These are phyloP conservation scores for Strigamia maritima DNA, from an alignment of 2,888 invertebrate species.

Conservation along the genomic window DNA sequence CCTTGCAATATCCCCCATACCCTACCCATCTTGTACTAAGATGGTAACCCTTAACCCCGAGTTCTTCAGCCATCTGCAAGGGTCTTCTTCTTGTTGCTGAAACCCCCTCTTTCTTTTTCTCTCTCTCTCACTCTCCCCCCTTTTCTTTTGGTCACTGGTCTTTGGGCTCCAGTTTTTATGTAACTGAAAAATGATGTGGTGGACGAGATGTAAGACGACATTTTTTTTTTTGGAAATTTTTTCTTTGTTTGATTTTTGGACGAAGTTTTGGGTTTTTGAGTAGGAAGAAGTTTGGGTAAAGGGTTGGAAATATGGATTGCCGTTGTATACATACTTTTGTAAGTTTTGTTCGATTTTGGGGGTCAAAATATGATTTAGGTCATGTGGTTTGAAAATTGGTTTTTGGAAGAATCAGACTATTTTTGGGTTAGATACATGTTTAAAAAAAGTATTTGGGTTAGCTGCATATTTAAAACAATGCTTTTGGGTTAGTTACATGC, in stretches of 20 bases:
- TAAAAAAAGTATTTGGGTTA: no score
- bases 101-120: neutral
- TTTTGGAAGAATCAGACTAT: no score
- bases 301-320: no score
- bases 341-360: no score
- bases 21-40: constrained; percentile 23
- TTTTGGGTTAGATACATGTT: no score
- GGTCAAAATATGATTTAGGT: no score
- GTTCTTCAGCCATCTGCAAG: constrained; percentile 33
- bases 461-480: no score
- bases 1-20: constrained; percentile 21
- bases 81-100: constrained; percentile 24
- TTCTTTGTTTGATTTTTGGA: neutral
- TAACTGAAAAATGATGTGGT: constrained; percentile 31
- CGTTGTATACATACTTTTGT: no score
- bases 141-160: constrained; percentile 16
- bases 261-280: neutral
- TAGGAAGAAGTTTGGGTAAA: neutral
- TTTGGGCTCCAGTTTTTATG: constrained; percentile 3
- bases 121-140: neutral
- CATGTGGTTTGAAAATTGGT: no score
- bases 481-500: no score
- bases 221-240: neutral
- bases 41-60: constrained; percentile 34
- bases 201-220: neutral